Percentiles rank a stretch among this genome's conserved stretches.
phyloP scores from a whole-genome alignment of 2,888 invertebrate species.

The Vanessa cardui region DNA sequence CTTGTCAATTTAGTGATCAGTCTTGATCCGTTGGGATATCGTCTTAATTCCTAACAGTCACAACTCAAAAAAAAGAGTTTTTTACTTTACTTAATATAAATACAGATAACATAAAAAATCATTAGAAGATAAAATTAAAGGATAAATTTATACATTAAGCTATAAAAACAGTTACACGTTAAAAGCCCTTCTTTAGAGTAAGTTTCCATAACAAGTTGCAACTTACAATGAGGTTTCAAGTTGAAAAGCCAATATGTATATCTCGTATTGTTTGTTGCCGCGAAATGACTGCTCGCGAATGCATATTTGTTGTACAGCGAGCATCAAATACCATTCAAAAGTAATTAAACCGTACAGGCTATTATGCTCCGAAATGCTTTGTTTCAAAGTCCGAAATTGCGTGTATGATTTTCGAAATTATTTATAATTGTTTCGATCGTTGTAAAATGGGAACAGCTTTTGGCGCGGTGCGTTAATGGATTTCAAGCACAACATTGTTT shows the following conservation, averaged over 20 bases:
- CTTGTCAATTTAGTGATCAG: too few species aligned
- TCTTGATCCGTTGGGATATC: too few species aligned
- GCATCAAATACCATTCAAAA: neutral
- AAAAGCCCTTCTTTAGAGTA: neutral
- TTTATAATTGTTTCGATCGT: slow-evolving; percentile 23
- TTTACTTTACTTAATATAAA: too few species aligned
- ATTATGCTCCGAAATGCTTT: neutral
- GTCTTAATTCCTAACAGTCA: too few species aligned
- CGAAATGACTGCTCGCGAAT: slow-evolving; percentile 52
- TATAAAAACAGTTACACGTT: neutral
- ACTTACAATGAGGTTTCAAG: slow-evolving; percentile 26
- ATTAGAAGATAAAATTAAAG: too few species aligned
- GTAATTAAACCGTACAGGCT: neutral
- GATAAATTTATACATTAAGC: neutral
- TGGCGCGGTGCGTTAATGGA: slow-evolving; percentile 66
- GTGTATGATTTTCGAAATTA: slow-evolving; percentile 3
- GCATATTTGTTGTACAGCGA: slow-evolving; percentile 57
- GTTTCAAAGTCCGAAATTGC: slow-evolving; percentile 2
- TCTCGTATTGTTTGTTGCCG: slow-evolving; percentile 47
- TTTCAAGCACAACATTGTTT: slow-evolving; percentile 75
- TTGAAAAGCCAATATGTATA: slow-evolving; percentile 49
- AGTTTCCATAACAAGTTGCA: slow-evolving; percentile 24
- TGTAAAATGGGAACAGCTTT: slow-evolving; percentile 59
- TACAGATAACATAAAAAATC: too few species aligned
- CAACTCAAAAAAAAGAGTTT: too few species aligned